phyloP scores from a whole-genome alignment of 2,113 vertebrate species.

The Cryptomyrus ogoouensis region DNA sequence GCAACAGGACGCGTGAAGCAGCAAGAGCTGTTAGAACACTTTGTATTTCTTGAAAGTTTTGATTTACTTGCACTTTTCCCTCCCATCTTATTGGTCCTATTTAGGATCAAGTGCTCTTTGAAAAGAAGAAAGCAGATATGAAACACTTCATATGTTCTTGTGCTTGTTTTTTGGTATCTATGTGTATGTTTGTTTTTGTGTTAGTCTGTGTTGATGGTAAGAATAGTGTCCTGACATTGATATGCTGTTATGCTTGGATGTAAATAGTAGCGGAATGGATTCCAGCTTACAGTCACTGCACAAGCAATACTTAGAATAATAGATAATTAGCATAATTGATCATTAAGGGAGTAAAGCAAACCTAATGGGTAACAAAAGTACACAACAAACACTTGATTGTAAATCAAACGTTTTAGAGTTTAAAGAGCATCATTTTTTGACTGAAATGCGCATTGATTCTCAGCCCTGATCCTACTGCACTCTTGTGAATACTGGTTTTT shows the following conservation, averaged over 20 bases:
- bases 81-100: not conserved
- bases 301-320: constrained; percentile 43
- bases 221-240: constrained; percentile 22
- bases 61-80: not conserved
- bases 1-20: not conserved
- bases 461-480: not conserved
- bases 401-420: constrained; percentile 1
- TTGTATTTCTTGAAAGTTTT: not conserved
- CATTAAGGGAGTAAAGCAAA: constrained; percentile 42
- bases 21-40: not conserved
- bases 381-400: constrained; percentile 35
- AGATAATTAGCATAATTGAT: constrained; percentile 39
- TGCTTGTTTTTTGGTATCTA: not conserved
- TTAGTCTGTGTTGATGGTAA: not conserved
- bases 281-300: constrained; percentile 27
- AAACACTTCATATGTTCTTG: not conserved
- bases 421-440: not conserved
- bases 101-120: not conserved
- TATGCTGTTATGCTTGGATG: constrained; percentile 11
- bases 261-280: constrained; percentile 22
- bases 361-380: constrained; percentile 24
- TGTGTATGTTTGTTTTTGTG: not conserved
- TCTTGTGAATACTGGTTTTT: not conserved
- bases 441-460: not conserved
- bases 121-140: not conserved